These are phyloP conservation scores for Macrobrachium rosenbergii DNA, from an alignment of 1,140 invertebrate genomes.

Conservation along the genomic window DNA sequence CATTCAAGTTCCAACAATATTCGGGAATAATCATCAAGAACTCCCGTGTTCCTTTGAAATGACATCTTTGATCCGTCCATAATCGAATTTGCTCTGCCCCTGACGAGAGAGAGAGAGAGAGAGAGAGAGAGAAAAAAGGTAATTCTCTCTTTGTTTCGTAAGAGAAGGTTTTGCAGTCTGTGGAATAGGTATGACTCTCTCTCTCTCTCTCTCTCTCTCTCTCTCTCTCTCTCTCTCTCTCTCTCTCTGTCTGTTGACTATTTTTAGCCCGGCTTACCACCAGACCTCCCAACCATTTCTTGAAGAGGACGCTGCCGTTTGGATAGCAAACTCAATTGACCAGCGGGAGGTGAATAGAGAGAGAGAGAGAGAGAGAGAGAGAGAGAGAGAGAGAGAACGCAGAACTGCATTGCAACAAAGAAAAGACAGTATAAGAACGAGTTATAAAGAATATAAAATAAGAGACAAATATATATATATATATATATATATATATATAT, in stretches of 20 bases:
- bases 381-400: too few species aligned
- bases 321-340: not conserved
- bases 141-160: too few species aligned
- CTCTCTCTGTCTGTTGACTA: not conserved
- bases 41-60: too few species aligned
- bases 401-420: not conserved
- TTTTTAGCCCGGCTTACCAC: not conserved
- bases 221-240: constrained; percentile 1
- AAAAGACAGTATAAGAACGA: not conserved
- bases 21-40: too few species aligned
- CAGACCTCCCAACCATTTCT: not conserved
- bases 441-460: not conserved
- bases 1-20: too few species aligned
- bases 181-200: not conserved
- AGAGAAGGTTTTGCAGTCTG: not conserved
- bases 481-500: too few species aligned
- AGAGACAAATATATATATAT: not conserved
- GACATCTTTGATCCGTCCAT: too few species aligned
- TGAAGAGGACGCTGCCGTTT: not conserved
- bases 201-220: constrained; percentile 7
- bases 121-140: too few species aligned
- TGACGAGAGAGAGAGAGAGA: too few species aligned
- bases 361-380: too few species aligned
- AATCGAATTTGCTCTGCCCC: too few species aligned
- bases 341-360: not conserved